phyloP scores from a whole-genome alignment of 2,113 vertebrate genomes.

The Myotis davidii region DNA sequence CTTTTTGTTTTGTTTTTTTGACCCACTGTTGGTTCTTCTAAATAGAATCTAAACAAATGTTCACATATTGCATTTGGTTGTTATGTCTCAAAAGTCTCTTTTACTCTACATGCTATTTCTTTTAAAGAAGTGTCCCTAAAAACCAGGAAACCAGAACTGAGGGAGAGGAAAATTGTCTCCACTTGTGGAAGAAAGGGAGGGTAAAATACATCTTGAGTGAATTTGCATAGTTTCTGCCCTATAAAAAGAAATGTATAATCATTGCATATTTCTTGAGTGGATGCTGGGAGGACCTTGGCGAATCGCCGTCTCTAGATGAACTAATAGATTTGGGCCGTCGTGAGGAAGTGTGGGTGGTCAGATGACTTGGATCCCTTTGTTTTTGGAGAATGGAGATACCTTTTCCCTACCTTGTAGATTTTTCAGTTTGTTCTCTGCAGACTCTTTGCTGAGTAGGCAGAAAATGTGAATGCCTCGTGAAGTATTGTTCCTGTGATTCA shows the following conservation, averaged over 20 bases:
- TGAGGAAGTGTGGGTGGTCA: background rate
- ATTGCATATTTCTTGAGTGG: background rate
- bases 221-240: background rate
- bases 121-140: slow-evolving; percentile 36
- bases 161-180: background rate
- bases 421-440: background rate
- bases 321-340: background rate
- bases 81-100: background rate
- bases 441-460: background rate
- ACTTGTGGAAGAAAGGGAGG: background rate
- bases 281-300: background rate
- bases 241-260: background rate
- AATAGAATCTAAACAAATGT: background rate
- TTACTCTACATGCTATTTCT: background rate
- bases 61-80: background rate
- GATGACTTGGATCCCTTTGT: background rate
- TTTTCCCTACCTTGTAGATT: background rate
- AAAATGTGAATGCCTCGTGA: background rate
- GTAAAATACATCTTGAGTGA: background rate
- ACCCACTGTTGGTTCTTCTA: background rate
- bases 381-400: background rate
- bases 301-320: background rate
- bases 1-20: background rate
- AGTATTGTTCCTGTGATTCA: background rate
- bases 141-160: slow-evolving; percentile 16